Evolutionary conservation across 2,888 invertebrate genomes (phyloP).

Genomic region (Sisyra terminalis): DNA sequence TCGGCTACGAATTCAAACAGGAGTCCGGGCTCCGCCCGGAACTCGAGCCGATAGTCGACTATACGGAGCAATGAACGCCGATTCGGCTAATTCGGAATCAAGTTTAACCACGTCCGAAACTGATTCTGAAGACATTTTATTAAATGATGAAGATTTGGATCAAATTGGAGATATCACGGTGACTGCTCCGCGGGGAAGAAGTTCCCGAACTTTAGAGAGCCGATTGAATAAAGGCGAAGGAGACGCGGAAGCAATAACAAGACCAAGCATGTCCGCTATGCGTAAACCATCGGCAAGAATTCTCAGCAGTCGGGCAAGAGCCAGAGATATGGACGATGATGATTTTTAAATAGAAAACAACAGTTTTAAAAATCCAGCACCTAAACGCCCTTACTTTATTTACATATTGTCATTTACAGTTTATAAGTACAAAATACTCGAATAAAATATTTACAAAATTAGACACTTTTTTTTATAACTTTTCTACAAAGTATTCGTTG

Average conservation of each 20-base stretch:
- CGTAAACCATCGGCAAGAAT: conserved; percentile 10
- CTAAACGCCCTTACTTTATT: background rate
- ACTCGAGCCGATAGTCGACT: conserved; percentile 7
- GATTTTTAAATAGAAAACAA: conserved; percentile 24
- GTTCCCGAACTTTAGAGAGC: background rate
- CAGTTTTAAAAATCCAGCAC: too few species aligned
- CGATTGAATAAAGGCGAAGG: conserved; percentile 2
- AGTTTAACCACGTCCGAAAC: conserved; percentile 6
- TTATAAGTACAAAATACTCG: background rate
- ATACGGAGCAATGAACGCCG: conserved; percentile 6
- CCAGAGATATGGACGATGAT: conserved; percentile 27
- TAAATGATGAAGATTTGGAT: conserved; percentile 6
- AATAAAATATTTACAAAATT: background rate
- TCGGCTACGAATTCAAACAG: conserved; percentile 39
- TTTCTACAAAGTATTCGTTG: conserved; percentile 17
- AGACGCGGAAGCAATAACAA: background rate
- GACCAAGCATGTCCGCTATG: conserved; percentile 7
- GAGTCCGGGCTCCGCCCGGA: conserved; percentile 14
- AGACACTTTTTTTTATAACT: conserved; percentile 7
- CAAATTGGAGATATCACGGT: background rate
- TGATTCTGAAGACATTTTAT: conserved; percentile 7
- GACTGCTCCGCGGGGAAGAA: background rate
- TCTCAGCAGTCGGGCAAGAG: conserved; percentile 14
- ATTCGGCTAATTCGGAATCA: conserved; percentile 5
- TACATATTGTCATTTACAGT: too few species aligned